Base-by-base conservation (phyloP, 2,888 invertebrate species). In the Rhingia rostrata region DNA sequence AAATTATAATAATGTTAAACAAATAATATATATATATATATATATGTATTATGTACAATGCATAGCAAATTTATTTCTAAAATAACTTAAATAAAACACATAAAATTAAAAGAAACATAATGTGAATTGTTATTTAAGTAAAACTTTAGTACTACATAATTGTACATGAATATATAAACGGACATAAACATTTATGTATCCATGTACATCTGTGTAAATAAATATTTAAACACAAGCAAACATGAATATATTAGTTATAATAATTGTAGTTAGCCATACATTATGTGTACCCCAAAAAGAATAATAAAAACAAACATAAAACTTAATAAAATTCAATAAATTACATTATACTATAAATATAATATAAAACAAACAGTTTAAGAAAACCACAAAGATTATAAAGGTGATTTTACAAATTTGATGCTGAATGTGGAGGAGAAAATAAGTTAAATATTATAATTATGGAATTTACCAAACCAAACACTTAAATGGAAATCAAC, bases 191-290 rank as follows among this genome's bases (percentile, higher is more conserved):
- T 39, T 41, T 63, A 45, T 72, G 35, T 53, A 53, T 72, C n/a
- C 51, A 63, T 72, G 72, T 61, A 72, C 61, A 60, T n/a, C 12
- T 54, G 37, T 64, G 56, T 64, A 56, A 30, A 63, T 63, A n/a
- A n/a, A 69, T 54, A 53, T 32, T 56, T 37, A 72, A 37, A 63
- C 30, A 12, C 30, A 12, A 54, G 43, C 6, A 41, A 63, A 53
- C 10, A 47, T 45, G 7, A 51, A 73, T 47, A 64, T 66, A 74
- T 66, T 67, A 75, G 75, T 43, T 75, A 75, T 75, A 67, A 67
- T 66, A 75, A 75, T 67, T 67, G 77, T 82, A 82, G 82, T 51
- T 82, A 82, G 82, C 70, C 77, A 67, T 82, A 67, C 75, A 67
- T 66, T 75, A 66, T 60, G 60, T 66, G 49, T 77, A 77, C 53